These are phyloP conservation scores for Epiblema foenella DNA, from an alignment of 2,888 invertebrate species.

Conservation along the genomic window DNA sequence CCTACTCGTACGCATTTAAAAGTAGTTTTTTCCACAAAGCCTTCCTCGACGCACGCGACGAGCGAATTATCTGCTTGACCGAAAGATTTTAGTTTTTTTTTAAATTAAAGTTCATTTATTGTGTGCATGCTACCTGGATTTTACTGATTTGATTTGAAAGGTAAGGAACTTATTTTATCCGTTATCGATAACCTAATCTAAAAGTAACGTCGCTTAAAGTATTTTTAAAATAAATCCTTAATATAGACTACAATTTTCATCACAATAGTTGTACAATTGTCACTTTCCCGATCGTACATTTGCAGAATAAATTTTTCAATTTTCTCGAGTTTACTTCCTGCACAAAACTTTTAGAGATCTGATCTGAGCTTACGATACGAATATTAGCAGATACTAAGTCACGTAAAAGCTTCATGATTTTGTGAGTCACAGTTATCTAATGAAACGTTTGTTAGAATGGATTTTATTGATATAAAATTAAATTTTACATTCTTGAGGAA, in stretches of 20 bases:
- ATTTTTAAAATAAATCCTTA: no score
- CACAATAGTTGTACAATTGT: no score
- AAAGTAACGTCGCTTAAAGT: no score
- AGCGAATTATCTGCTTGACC: slow-evolving; percentile 11
- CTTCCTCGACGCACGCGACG: slow-evolving; percentile 53
- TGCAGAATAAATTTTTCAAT: no score
- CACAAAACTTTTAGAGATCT: neutral
- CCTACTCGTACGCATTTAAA: slow-evolving; percentile 43
- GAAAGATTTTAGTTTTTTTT: slow-evolving; percentile 26
- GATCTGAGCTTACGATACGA: neutral
- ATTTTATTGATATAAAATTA: neutral
- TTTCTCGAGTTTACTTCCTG: no score
- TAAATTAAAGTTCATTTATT: slow-evolving; percentile 9
- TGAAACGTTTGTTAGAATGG: neutral
- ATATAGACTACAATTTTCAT: no score
- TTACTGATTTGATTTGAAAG: slow-evolving; percentile 12
- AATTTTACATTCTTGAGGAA: no score
- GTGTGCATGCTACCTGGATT: slow-evolving; percentile 25
- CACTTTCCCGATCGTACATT: neutral
- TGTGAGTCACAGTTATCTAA: neutral
- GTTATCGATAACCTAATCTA: no score
- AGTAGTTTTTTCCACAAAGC: slow-evolving; percentile 53
- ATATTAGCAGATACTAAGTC: neutral
- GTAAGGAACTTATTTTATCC: slow-evolving; percentile 2
- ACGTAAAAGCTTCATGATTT: neutral